Conservation (phyloP, 2,888 invertebrate genomes). For the Nephrotoma flavescens region DNA sequence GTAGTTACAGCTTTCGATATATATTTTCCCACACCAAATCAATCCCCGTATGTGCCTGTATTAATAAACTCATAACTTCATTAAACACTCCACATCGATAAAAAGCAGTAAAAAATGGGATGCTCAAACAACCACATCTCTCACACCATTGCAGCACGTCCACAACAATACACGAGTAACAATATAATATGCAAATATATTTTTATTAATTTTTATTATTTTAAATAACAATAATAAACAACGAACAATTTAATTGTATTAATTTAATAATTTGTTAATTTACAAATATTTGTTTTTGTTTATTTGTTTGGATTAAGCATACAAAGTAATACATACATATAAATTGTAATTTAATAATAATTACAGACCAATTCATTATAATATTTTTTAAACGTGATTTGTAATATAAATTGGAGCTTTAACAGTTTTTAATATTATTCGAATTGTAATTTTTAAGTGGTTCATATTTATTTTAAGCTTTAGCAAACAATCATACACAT, state of each 20-base stretch:
- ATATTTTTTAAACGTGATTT: not conserved
- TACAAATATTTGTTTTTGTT: not conserved
- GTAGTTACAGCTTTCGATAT: too few species aligned
- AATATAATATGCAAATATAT: not conserved
- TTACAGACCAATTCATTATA: not conserved
- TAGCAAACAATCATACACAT: not conserved
- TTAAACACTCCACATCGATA: not conserved
- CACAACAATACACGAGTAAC: not conserved
- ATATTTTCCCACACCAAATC: not conserved
- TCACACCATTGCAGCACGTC: not conserved
- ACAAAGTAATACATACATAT: not conserved
- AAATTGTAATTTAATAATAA: not conserved
- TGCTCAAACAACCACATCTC: not conserved
- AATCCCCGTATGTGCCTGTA: not conserved
- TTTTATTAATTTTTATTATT: not conserved
- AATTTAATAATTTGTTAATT: not conserved
- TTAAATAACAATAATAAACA: not conserved
- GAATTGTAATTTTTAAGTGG: not conserved
- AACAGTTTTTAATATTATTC: not conserved
- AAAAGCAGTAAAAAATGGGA: not conserved
- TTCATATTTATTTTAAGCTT: not conserved
- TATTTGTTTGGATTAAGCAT: not conserved
- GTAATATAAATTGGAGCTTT: not conserved
- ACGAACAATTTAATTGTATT: not conserved
- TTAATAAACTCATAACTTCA: not conserved